A percentile compares a stretch with the other conserved stretches of the same genome.
Conservation (phyloP, 2,113 vertebrate genomes). For the Ochotona curzoniae region DNA sequence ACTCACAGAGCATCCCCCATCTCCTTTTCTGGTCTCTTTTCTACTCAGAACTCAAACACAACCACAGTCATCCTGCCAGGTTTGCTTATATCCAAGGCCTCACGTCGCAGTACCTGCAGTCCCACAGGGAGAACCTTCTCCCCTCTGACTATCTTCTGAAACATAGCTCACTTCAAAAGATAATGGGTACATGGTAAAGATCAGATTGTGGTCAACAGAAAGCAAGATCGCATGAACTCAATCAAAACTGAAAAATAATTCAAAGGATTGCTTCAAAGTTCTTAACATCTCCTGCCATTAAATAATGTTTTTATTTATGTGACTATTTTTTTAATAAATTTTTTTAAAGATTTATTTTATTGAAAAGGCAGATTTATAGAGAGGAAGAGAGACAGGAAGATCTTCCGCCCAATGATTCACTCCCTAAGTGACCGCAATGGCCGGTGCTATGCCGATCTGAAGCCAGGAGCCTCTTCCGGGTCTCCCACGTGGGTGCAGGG, state of each 20-base stretch:
- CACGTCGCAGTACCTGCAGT: background rate
- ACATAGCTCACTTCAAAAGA: slow-evolving; percentile 14
- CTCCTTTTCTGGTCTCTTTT: background rate
- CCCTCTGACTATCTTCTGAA: background rate
- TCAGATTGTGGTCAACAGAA: background rate
- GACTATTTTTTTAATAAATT: too few relatives aligned
- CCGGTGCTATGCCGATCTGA: too few relatives aligned
- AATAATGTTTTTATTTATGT: background rate
- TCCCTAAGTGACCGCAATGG: too few relatives aligned
- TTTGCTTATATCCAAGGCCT: too few relatives aligned
- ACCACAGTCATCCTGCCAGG: too few relatives aligned
- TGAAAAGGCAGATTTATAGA: too few relatives aligned
- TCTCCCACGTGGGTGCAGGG: too few relatives aligned
- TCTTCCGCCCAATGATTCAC: too few relatives aligned
- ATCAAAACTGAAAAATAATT: background rate
- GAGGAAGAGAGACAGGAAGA: too few relatives aligned
- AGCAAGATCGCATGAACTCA: background rate
- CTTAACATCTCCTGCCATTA: background rate
- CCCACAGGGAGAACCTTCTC: background rate
- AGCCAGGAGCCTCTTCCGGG: too few relatives aligned
- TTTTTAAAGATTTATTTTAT: too few relatives aligned
- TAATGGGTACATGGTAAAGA: background rate
- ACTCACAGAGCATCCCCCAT: background rate
- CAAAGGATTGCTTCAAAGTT: slow-evolving; percentile 3
- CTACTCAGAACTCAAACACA: background rate